Evolutionary conservation across 2,888 invertebrate species (phyloP).

Genomic region (Hemicrepidius hirtus): DNA sequence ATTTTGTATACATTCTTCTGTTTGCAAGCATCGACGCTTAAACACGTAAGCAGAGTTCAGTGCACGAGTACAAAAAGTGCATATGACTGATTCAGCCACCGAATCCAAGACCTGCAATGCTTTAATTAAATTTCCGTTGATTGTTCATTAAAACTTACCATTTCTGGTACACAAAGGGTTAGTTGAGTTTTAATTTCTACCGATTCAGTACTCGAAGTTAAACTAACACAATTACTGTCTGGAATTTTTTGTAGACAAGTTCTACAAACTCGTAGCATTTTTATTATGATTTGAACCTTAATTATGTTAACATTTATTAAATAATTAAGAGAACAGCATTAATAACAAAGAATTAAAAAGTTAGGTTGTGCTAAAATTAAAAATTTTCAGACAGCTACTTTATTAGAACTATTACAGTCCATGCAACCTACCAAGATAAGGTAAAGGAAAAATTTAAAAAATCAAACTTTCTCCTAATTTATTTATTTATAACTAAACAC

Average conservation of each 20-base stretch:
- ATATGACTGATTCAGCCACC: constrained; percentile 1
- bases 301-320: too few species aligned
- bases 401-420: too few species aligned
- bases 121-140: background rate
- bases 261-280: constrained; percentile 4
- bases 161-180: constrained; percentile 11
- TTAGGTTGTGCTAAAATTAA: too few species aligned
- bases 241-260: constrained; percentile 10
- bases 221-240: background rate
- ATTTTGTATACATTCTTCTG: constrained; percentile 1
- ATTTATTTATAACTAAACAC: too few species aligned
- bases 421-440: too few species aligned
- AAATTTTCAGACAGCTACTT: too few species aligned
- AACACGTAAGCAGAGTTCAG: background rate
- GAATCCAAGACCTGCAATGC: background rate
- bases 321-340: too few species aligned
- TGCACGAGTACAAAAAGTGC: background rate
- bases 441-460: too few species aligned
- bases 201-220: background rate
- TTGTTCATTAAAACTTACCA: background rate
- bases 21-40: constrained; percentile 1
- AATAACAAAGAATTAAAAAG: too few species aligned
- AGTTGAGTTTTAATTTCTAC: background rate
- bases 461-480: too few species aligned
- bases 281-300: background rate